These are phyloP conservation scores for Catostylus mosaicus DNA, from an alignment of 30 jellyfish, hydroid and myxozoan species.

Conservation along the genomic window DNA sequence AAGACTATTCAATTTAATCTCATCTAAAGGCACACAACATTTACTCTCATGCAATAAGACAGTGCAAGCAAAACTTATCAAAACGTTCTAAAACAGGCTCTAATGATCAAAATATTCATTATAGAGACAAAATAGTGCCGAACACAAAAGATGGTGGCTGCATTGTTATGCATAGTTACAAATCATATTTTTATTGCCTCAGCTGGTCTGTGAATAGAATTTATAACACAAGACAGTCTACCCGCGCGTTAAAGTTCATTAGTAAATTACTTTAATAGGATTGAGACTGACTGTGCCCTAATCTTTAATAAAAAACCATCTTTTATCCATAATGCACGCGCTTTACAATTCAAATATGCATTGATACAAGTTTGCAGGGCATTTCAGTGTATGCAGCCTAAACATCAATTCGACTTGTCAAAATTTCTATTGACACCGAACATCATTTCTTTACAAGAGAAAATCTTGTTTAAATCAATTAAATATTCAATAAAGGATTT, in stretches of 20 bases:
- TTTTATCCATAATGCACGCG: conserved; percentile 53
- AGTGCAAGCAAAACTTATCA: neutral
- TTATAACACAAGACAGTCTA: conserved; percentile 9
- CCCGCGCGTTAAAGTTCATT: conserved; percentile 45
- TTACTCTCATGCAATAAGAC: neutral
- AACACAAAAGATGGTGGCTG: conserved; percentile 16
- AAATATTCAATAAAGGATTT: conserved; percentile 8
- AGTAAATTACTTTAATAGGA: conserved; percentile 57
- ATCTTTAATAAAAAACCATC: conserved; percentile 63
- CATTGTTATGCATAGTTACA: conserved; percentile 41
- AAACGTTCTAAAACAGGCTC: neutral
- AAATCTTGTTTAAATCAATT: conserved; percentile 18
- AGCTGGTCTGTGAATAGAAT: neutral
- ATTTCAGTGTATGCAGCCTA: conserved; percentile 27
- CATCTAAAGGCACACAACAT: neutral
- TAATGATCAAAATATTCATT: neutral
- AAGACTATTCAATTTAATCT: neutral
- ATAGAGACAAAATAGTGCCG: too few species aligned
- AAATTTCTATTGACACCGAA: conserved; percentile 15
- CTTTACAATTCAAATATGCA: conserved; percentile 28
- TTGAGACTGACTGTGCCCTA: conserved; percentile 40
- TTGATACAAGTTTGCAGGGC: conserved; percentile 52
- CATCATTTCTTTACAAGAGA: conserved; percentile 14
- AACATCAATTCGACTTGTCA: conserved; percentile 1
- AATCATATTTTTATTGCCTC: conserved; percentile 7